A percentile compares a stretch with the other conserved stretches of the same genome.
Evolutionary conservation across 2,113 vertebrate genomes (phyloP).

Genomic region (Rhabdornis inornatus): DNA sequence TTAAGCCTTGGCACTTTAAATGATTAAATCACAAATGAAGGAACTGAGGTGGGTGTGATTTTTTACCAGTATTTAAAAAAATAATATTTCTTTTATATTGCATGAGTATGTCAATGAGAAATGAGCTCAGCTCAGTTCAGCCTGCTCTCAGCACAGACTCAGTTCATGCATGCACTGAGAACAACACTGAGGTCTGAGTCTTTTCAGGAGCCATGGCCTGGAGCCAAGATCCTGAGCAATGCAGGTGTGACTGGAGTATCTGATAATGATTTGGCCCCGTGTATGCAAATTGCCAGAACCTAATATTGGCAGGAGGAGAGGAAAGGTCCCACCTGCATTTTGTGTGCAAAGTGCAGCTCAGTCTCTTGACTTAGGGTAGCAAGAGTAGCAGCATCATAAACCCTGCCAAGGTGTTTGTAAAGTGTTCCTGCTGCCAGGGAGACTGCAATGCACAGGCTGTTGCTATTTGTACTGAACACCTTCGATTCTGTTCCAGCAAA

Average conservation of each 20-base stretch:
- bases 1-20: background rate
- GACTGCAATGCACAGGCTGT: background rate
- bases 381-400: background rate
- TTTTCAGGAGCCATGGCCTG: background rate
- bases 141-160: background rate
- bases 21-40: slow-evolving; percentile 13
- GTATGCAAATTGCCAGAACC: background rate
- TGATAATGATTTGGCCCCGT: background rate
- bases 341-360: background rate
- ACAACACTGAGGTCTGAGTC: background rate
- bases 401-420: background rate
- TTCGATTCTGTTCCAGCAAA: background rate
- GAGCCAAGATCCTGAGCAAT: background rate
- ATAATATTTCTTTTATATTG: background rate
- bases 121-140: background rate
- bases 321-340: background rate
- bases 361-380: background rate
- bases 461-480: background rate
- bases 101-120: background rate
- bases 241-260: slow-evolving; percentile 7
- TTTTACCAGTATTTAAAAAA: background rate
- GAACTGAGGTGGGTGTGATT: background rate
- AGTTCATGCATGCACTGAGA: background rate
- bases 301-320: background rate
- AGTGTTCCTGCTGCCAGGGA: background rate